A percentile compares a stretch with the other conserved stretches of the same genome.
Evolutionary conservation across 2,113 vertebrate species (phyloP).

Genomic region (Zosterops pallidus): DNA sequence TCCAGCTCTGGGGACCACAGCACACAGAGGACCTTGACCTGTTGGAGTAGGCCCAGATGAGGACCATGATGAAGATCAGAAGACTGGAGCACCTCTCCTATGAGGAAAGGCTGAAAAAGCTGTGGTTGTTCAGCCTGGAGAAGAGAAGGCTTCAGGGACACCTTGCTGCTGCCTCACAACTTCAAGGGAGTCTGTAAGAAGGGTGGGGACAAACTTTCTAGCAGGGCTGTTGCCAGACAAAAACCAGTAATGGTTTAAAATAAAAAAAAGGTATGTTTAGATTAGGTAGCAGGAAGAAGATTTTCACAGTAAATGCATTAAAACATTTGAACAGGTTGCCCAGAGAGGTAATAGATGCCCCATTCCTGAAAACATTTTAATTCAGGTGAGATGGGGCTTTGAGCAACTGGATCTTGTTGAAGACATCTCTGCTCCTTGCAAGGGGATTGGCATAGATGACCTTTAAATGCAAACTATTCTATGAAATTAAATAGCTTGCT

Average conservation of each 20-base stretch:
- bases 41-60: neutral
- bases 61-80: no score
- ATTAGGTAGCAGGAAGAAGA: neutral
- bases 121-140: neutral
- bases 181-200: neutral
- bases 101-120: neutral
- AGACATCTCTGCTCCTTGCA: neutral
- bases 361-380: neutral
- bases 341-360: neutral
- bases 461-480: neutral
- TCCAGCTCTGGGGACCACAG: neutral
- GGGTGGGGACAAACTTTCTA: neutral
- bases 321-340: neutral
- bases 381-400: neutral
- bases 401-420: neutral
- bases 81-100: neutral
- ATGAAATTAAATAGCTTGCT: neutral
- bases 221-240: neutral
- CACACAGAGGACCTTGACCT: neutral
- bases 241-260: neutral
- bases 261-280: neutral
- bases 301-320: neutral
- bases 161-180: neutral
- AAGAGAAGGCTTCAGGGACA: neutral
- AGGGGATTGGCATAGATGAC: neutral